Evolutionary conservation across 1,140 invertebrate species (phyloP).

Genomic region (Drosophila pseudoobscura): DNA sequence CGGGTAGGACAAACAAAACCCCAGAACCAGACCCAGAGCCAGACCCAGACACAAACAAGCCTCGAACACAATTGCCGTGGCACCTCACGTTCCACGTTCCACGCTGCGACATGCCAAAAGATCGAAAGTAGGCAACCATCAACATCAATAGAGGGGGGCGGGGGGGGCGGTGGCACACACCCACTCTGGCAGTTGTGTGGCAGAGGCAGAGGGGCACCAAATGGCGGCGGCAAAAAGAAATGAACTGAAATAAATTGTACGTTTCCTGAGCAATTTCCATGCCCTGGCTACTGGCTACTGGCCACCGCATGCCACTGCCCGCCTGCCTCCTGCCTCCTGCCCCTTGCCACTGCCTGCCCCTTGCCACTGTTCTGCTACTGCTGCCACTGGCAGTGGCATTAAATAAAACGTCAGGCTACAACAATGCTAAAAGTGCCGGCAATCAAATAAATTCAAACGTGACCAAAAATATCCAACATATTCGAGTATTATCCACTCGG

Average conservation of each 20-base stretch:
- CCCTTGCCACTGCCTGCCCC: conserved; percentile 3
- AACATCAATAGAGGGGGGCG: conserved; percentile 71
- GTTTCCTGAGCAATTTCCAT: conserved; percentile 81
- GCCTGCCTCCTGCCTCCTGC: not conserved
- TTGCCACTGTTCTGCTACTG: conserved; percentile 25
- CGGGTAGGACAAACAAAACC: conserved; percentile 51
- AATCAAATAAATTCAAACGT: conserved; percentile 82
- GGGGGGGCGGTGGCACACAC: conserved; percentile 41
- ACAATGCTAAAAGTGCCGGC: conserved; percentile 81
- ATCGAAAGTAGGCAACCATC: conserved; percentile 79
- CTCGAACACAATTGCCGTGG: conserved; percentile 50
- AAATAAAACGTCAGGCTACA: conserved; percentile 78
- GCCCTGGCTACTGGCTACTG: conserved; percentile 11
- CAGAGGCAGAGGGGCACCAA: conserved; percentile 34
- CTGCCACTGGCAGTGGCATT: conserved; percentile 66
- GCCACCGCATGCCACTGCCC: not conserved
- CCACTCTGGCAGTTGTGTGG: not conserved
- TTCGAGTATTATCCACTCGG: conserved; percentile 71
- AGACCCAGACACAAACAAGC: conserved; percentile 25
- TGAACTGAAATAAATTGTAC: conserved; percentile 82
- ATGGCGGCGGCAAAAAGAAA: conserved; percentile 77
- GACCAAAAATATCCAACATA: conserved; percentile 80
- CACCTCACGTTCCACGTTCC: conserved; percentile 61
- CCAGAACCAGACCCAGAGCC: not conserved
- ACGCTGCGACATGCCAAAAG: conserved; percentile 72